Conservation (phyloP, 2,797 vertebrate species). For the Paramormyrops hopkinsi region DNA sequence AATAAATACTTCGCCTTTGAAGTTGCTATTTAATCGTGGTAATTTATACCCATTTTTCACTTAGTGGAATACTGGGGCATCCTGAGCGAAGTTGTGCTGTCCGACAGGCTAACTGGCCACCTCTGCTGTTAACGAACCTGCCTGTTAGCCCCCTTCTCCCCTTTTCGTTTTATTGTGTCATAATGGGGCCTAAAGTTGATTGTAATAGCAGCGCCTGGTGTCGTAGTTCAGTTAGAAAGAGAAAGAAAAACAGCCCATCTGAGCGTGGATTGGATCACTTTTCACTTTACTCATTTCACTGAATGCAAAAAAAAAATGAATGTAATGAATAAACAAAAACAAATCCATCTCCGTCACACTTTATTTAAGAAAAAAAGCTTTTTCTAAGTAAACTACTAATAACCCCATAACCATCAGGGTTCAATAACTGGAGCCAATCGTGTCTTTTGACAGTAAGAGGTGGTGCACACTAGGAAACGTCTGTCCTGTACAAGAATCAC, state of each 20-base stretch:
- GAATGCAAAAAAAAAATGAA: background rate
- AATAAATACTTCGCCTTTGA: background rate
- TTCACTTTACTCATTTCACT: background rate
- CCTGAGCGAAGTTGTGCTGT: background rate
- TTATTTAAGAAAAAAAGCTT: background rate
- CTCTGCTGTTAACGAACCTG: background rate
- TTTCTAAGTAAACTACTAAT: background rate
- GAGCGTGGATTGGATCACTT: background rate
- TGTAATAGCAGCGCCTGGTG: background rate
- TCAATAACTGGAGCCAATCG: background rate
- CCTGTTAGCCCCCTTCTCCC: background rate
- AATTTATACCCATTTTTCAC: background rate
- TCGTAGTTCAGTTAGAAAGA: background rate
- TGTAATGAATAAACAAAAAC: background rate
- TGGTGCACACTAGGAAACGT: background rate
- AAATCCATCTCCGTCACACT: background rate
- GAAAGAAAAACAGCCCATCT: background rate
- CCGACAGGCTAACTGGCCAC: background rate
- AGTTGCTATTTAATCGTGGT: background rate
- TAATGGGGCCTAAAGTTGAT: background rate
- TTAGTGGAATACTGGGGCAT: background rate
- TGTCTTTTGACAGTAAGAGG: background rate
- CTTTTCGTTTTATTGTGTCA: background rate
- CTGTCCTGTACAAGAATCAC: background rate
- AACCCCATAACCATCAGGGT: background rate